phyloP scores from a whole-genome alignment of 2,113 vertebrate species.

The Miniopterus natalensis region DNA sequence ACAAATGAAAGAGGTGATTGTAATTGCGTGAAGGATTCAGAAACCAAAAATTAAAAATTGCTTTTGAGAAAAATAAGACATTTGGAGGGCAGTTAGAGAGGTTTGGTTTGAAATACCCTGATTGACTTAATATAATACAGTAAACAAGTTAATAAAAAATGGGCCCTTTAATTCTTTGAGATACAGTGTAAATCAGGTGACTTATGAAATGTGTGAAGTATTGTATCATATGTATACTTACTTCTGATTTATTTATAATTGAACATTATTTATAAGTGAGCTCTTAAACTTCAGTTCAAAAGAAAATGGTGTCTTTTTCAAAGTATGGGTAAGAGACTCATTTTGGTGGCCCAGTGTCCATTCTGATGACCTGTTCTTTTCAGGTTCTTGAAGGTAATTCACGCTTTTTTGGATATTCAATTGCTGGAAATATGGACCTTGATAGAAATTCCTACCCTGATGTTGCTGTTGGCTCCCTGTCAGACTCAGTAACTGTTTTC shows the following conservation, averaged over 20 bases:
- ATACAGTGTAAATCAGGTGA: background rate
- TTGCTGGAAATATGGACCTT: conserved; percentile 97
- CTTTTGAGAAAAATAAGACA: conserved; percentile 58
- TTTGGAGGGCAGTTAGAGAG: background rate
- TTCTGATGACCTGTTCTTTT: conserved; percentile 72
- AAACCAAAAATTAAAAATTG: conserved; percentile 9
- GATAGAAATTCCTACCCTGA: conserved; percentile 97
- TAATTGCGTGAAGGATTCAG: conserved; percentile 10
- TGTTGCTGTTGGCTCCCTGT: conserved; percentile 96
- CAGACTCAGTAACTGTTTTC: conserved; percentile 94
- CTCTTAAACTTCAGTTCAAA: background rate
- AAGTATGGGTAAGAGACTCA: background rate
- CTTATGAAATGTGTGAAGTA: background rate
- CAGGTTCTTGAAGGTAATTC: conserved; percentile 93
- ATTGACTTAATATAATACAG: background rate
- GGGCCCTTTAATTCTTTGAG: conserved; percentile 27
- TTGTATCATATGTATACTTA: background rate
- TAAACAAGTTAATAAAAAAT: conserved; percentile 24
- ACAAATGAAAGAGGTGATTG: background rate
- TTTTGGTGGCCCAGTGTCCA: background rate
- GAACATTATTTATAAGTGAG: conserved; percentile 20
- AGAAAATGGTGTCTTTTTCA: conserved; percentile 32
- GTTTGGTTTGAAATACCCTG: conserved; percentile 10
- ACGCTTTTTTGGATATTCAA: conserved; percentile 95
- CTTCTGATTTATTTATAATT: conserved; percentile 8